Evolutionary conservation across 2,113 vertebrate genomes (phyloP).

Genomic region (Passer montanus): DNA sequence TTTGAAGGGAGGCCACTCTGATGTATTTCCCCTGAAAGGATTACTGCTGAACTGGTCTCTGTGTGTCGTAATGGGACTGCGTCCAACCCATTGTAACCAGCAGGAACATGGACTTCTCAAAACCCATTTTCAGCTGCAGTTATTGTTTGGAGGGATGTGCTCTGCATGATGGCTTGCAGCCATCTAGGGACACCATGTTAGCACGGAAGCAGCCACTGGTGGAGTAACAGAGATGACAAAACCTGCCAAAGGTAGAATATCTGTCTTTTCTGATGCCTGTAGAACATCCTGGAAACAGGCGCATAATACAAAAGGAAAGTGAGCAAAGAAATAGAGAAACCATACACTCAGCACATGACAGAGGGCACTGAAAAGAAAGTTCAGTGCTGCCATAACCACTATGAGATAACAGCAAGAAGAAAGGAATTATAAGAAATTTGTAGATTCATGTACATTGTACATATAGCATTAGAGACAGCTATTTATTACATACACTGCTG

Average conservation of each 20-base stretch:
- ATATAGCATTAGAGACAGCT: neutral
- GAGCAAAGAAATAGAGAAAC: neutral
- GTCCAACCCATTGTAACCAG: neutral
- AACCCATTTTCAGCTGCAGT: neutral
- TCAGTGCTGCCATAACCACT: neutral
- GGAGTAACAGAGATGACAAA: neutral
- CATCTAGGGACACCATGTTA: neutral
- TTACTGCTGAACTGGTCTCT: neutral
- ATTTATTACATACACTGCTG: neutral
- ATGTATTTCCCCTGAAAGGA: neutral
- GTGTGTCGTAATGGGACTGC: neutral
- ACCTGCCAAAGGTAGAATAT: neutral
- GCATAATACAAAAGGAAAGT: neutral
- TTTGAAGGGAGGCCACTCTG: neutral
- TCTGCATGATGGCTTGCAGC: neutral
- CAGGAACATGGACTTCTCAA: neutral
- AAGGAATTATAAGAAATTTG: neutral
- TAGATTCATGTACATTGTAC: neutral
- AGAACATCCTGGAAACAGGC: neutral
- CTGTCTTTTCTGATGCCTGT: neutral
- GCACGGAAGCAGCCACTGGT: neutral
- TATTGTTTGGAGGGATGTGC: neutral
- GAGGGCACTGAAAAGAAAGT: neutral
- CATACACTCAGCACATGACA: neutral
- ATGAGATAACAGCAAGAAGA: neutral